Base-by-base conservation (phyloP, 2,113 vertebrate species). In the Lanius ludovicianus region DNA sequence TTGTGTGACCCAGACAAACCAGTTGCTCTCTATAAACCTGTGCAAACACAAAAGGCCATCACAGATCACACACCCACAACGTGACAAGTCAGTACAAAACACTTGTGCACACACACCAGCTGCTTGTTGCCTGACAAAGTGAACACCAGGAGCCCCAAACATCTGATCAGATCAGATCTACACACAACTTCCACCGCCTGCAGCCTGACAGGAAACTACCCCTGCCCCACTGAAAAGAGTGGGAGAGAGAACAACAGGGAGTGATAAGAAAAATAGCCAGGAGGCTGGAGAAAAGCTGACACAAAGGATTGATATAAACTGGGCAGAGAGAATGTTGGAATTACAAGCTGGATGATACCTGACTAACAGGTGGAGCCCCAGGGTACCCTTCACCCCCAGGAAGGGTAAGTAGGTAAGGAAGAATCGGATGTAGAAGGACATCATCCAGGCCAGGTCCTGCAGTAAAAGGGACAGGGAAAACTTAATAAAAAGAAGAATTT, bases 361-460 rank as follows among this genome's bases (percentile, higher is more conserved):
- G 96, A 98, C 97, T 28, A 98, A 23, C 6, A 98, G 75, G 85
- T 98, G 97, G 31, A 98, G 97, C 10, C 93, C 96, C 82, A 98
- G 96, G 49, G 98, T 79, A 53, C 97, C 97, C 41, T 95, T 96
- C 68, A 98, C 20, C 3, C 98, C 98, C 85, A 98, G 57, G 55
- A 98, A 65, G 2, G 98, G 98, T 53, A 95, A 31, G 8, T 98
- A 98, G 19, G 97, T 98, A 78, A 98, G 84, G 83, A 62, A 95
- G 85, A 98, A 85, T 24, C 98, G 95, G 57, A 92, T 25, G 17
- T 98, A 98, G 97, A 98, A 98, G 69, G 94, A 97, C 93, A 97
- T 46, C 98, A 98, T 98, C 98, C 98, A 98, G 87, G 97, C 97
- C 96, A 98, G 49, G 90, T 98, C 98, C 98, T 98, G 92, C 4